phyloP scores from a whole-genome alignment of 2,113 vertebrate species.

The Strigops habroptila region DNA sequence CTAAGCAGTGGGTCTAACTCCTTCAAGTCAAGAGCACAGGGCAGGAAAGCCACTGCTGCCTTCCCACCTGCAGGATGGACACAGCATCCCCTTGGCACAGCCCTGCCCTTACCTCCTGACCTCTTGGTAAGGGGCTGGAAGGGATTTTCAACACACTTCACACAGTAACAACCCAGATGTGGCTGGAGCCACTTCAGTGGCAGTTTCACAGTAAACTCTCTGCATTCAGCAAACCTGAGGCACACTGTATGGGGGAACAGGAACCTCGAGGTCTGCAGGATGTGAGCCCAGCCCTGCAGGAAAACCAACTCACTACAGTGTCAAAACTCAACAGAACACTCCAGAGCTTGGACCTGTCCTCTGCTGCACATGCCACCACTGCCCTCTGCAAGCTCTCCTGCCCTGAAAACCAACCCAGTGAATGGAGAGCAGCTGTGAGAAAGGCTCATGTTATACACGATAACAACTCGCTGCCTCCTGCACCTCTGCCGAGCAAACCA shows the following conservation, averaged over 20 bases:
- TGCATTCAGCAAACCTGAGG: background rate
- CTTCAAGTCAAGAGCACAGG: rapidly evolving
- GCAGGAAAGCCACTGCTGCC: background rate
- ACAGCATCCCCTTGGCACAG: background rate
- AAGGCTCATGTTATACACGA: background rate
- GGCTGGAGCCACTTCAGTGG: background rate
- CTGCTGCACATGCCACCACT: background rate
- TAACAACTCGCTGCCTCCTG: constrained; percentile 22
- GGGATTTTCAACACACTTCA: background rate
- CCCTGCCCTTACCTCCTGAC: rapidly evolving
- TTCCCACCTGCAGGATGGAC: rapidly evolving
- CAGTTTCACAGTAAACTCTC: background rate
- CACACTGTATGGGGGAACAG: background rate
- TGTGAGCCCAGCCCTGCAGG: background rate
- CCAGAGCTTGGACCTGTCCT: rapidly evolving
- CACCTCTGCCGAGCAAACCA: constrained; percentile 54
- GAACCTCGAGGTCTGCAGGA: background rate
- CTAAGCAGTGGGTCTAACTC: background rate
- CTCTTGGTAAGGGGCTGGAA: background rate
- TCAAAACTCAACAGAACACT: background rate
- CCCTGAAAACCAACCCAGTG: background rate
- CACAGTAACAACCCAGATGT: background rate
- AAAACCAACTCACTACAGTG: background rate
- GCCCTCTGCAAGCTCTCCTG: background rate
- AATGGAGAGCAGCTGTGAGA: background rate